Conservation (phyloP, 2,113 vertebrate genomes). For the Etheostoma spectabile region DNA sequence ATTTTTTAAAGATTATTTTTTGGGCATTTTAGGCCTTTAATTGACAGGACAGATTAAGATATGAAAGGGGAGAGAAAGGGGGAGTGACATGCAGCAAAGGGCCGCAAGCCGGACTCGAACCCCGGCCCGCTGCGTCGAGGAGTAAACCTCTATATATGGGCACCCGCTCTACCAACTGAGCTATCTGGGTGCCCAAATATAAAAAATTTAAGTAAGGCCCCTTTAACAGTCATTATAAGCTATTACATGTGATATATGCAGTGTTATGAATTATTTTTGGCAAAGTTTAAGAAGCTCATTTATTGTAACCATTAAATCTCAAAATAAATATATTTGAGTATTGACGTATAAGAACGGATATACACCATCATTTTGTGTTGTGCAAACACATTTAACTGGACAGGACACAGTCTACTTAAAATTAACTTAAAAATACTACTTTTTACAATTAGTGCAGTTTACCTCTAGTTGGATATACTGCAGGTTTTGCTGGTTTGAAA, state of each 20-base stretch:
- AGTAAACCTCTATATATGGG: no score
- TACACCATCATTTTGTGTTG: neutral
- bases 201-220: neutral
- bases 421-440: neutral
- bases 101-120: no score
- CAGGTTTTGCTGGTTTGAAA: conserved; percentile 1
- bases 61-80: no score
- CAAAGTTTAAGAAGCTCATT: neutral
- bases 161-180: no score
- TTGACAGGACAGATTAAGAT: no score
- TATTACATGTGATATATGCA: neutral
- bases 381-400: neutral
- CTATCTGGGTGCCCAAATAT: no score
- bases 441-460: neutral
- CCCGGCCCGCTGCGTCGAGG: no score
- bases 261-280: neutral
- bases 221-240: conserved; percentile 20
- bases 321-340: neutral
- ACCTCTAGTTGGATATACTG: neutral
- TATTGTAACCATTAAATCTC: neutral
- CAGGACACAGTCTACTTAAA: neutral
- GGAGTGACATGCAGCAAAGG: no score
- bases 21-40: no score
- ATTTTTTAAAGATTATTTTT: no score
- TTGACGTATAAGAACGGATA: neutral